Base-by-base conservation (phyloP, 2,888 invertebrate species). In the Trichopoda pennipes region DNA sequence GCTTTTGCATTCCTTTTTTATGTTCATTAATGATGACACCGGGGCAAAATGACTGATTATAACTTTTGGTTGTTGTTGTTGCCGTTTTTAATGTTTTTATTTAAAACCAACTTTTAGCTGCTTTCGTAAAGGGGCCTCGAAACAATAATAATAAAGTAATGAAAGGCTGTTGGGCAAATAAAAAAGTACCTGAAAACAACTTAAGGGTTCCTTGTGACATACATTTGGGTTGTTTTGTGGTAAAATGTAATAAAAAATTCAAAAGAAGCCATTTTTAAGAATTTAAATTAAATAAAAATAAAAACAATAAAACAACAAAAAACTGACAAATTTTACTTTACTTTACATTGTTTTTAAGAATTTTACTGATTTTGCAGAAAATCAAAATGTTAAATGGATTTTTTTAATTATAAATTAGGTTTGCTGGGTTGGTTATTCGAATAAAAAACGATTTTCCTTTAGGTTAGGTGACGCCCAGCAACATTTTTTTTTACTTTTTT, bases 1-100 rank as follows among this genome's bases (percentile, higher is more conserved):
- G n/a, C n/a, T n/a, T n/a, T 42, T 49, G 28, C 51, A 10, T 55
- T 84, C 61, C 12, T 6, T 86, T 80, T 61, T 38, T 12, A 17
- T 32, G 14, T 42, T 70, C 63, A 53, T 74, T 78, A 74, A 81
- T 74, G 69, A 78, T 70, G 81, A 70, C 81, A 78, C 81, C 47
- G 49, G 42, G 63, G 68, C 64, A 81, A 74, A 77, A 78, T 77
- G 77, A 70, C 58, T 74, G 63, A 73, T 76, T 76, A 76, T 72
- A 76, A 66, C 61, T 56, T 68, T 66, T 72, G 53, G 19, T 74
- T 74, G 38, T 74, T 64, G 19, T 49, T 69, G n/a, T n/a, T n/a
- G n/a, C n/a, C n/a, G n/a, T 9, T 10, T 38, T 38, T 12, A 38
- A 51, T 32, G 42, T 32, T 19, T 28, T 56, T 38, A 49, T 70